Base-by-base conservation (phyloP, 2,113 vertebrate species). In the Agelaius tricolor region DNA sequence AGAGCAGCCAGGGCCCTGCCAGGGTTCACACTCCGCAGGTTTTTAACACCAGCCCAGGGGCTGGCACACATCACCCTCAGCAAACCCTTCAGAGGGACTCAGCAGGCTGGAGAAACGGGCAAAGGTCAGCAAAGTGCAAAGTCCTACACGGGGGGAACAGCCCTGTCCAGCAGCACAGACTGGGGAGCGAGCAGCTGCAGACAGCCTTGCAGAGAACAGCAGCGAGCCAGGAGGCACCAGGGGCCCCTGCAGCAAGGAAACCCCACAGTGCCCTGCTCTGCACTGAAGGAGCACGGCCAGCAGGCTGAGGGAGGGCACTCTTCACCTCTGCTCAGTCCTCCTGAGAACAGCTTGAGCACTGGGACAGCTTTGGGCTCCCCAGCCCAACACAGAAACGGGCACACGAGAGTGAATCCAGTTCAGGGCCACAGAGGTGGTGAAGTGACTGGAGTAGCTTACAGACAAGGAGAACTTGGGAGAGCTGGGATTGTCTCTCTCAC, bases 151-250 rank as follows among this genome's bases (percentile, higher is more conserved):
- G 28, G 22, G 57, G 31, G 37, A 79, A 80, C 5, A 47, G 68
- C 5, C 20, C 28, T 4, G 2, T 0, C 11, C 28, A 58, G 46
- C 66, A 80, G 62, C 5, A n/a, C 7, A 41, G 78, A 71, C 35
- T 31, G 24, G 15, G 15, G 35, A 63, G 22, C 5, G 19, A 28
- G 7, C 49, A 52, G n/a, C 41, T 18, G 26, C 78, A 79, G 20
- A 85, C 39, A 66, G 55, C 47, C 69, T 22, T 2, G n/a, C 54
- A 33, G 47, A 35, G 39, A 82, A 37, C 1, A 8, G 7, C 0
- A 33, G 33, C 27, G 37, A 58, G 30, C 14, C 16, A 1, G 0
- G 17, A 84, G 44, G 47, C 49, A 24, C 57, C 9, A 1, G 0
- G 1, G 4, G 23, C n/a, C 31, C 58, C 14, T 6, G 39, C 1